These are phyloP conservation scores for Acanthochromis polyacanthus DNA, from an alignment of 2,113 vertebrate species.

Conservation along the genomic window DNA sequence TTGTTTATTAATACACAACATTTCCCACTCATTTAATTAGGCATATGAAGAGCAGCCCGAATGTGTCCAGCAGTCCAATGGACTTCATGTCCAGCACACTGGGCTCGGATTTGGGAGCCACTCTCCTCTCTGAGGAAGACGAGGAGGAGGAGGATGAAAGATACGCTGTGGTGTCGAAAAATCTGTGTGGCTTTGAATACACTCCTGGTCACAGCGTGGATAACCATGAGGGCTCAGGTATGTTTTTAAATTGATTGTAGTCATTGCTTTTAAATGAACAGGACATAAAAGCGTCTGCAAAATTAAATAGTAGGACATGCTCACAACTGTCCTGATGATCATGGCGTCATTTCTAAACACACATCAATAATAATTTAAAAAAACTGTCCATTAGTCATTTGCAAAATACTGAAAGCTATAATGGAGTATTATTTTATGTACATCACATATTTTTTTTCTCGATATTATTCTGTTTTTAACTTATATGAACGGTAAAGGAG, in stretches of 20 bases:
- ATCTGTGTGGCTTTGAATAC: slow-evolving; percentile 91
- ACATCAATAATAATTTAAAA: no score
- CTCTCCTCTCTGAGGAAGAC: slow-evolving; percentile 89
- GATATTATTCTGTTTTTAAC: neutral
- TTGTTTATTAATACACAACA: slow-evolving; percentile 45
- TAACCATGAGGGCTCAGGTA: slow-evolving; percentile 88
- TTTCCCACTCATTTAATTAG: slow-evolving; percentile 79
- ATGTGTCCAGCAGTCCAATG: slow-evolving; percentile 90
- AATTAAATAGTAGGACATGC: neutral
- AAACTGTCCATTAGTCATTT: no score
- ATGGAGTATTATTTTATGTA: no score
- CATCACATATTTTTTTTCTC: no score
- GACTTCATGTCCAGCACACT: slow-evolving; percentile 93
- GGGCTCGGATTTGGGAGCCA: slow-evolving; percentile 93
- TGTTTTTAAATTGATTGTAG: slow-evolving; percentile 27
- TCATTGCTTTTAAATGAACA: slow-evolving; percentile 11
- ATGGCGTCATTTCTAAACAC: no score
- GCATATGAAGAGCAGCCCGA: slow-evolving; percentile 95
- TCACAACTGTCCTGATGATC: no score
- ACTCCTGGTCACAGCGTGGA: slow-evolving; percentile 91
- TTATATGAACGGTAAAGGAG: neutral
- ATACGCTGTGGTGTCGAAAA: slow-evolving; percentile 86
- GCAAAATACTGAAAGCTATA: no score
- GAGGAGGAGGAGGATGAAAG: slow-evolving; percentile 88
- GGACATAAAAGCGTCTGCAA: neutral